Evolutionary conservation across 2,797 vertebrate genomes (phyloP).

Genomic region (Nannoperca obscura): DNA sequence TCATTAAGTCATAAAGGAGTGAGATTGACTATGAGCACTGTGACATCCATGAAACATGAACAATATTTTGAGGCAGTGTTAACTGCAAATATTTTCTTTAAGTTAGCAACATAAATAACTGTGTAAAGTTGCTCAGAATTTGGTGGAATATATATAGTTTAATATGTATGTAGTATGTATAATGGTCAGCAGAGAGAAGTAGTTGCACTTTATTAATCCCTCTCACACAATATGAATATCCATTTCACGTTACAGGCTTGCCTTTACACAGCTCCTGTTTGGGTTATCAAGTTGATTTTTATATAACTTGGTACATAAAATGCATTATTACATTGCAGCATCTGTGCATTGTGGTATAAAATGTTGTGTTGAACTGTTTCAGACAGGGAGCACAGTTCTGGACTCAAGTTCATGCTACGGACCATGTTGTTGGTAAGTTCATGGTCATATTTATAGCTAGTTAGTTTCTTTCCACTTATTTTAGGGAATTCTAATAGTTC

Average conservation of each 20-base stretch:
- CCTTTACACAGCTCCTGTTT: neutral
- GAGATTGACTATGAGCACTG: neutral
- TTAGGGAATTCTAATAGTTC: neutral
- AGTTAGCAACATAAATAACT: neutral
- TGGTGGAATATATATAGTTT: neutral
- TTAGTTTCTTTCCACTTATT: neutral
- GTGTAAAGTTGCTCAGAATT: neutral
- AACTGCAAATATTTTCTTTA: neutral
- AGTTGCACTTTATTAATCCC: neutral
- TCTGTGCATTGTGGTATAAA: neutral
- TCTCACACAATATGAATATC: neutral
- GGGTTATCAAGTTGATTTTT: neutral
- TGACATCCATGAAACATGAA: neutral
- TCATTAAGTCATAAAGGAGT: neutral
- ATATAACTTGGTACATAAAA: neutral
- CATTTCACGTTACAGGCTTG: neutral
- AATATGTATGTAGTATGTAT: too few species aligned
- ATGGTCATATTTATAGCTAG: neutral
- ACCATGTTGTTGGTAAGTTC: conserved; percentile 74
- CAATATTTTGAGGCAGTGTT: neutral
- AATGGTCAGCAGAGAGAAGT: neutral
- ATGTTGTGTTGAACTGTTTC: conserved; percentile 28
- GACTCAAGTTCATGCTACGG: conserved; percentile 65
- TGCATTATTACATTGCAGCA: neutral
- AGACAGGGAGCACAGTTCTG: conserved; percentile 76